Percentiles rank a stretch among this genome's conserved stretches.
Evolutionary conservation across 2,113 vertebrate species (phyloP).

Genomic region (Nicator chloris): DNA sequence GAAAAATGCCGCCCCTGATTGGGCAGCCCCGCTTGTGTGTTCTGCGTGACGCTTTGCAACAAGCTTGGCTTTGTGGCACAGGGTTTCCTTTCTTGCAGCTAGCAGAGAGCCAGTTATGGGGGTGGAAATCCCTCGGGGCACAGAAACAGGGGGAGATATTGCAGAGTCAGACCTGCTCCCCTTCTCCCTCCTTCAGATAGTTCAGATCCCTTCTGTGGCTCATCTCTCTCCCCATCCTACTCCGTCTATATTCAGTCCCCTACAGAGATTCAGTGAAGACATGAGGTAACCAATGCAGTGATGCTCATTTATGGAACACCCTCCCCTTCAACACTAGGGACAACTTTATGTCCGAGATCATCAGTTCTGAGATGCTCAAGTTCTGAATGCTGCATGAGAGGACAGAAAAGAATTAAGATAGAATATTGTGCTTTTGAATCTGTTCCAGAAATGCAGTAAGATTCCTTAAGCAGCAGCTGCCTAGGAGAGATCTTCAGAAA

Average conservation of each 20-base stretch:
- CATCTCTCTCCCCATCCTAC: background rate
- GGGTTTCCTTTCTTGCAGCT: background rate
- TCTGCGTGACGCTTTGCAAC: background rate
- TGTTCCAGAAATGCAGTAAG: background rate
- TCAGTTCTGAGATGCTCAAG: background rate
- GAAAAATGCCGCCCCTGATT: background rate
- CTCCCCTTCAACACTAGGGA: background rate
- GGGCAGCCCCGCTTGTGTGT: background rate
- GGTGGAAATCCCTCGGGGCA: background rate
- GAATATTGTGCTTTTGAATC: background rate
- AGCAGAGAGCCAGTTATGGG: background rate
- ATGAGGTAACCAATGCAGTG: background rate
- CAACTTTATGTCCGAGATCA: constrained; percentile 11
- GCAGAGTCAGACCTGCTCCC: background rate
- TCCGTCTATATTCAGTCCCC: background rate
- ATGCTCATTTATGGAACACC: constrained; percentile 8
- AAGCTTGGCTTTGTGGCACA: background rate
- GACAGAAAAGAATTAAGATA: background rate
- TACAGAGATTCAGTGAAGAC: background rate
- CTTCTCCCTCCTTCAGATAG: background rate
- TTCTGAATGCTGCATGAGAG: background rate
- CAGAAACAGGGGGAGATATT: background rate
- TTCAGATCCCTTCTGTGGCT: background rate
- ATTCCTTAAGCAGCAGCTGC: background rate
- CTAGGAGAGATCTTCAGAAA: background rate